Evolutionary conservation across 2,888 invertebrate species (phyloP).

Genomic region (Nomada lathburiana): DNA sequence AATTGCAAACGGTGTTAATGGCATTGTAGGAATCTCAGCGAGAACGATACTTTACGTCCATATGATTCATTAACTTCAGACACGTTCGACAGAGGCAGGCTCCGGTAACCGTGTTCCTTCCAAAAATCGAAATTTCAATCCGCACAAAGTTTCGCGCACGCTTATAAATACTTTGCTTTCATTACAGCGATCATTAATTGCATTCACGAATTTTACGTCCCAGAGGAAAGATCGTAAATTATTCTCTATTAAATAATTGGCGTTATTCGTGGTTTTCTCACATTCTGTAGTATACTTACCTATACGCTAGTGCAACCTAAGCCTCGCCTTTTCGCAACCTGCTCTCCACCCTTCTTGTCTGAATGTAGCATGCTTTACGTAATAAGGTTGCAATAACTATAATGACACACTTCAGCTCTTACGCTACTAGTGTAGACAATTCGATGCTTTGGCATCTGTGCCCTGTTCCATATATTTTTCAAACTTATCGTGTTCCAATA

Average conservation of each 20-base stretch:
- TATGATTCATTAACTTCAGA: slow-evolving; percentile 51
- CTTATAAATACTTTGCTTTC: not conserved
- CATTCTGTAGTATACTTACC: too few species aligned
- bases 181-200: slow-evolving; percentile 3
- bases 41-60: slow-evolving; percentile 54
- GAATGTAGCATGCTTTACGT: too few species aligned
- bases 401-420: too few species aligned
- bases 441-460: too few species aligned
- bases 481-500: too few species aligned
- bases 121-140: not conserved
- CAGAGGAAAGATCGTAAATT: slow-evolving; percentile 24
- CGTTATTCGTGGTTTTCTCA: too few species aligned
- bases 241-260: not conserved
- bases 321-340: too few species aligned
- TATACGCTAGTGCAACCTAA: too few species aligned
- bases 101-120: not conserved
- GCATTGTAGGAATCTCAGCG: slow-evolving; percentile 56
- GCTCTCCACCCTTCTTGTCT: too few species aligned
- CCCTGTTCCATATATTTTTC: too few species aligned
- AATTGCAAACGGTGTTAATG: slow-evolving; percentile 65
- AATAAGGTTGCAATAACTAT: too few species aligned
- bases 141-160: not conserved
- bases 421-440: too few species aligned
- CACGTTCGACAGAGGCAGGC: slow-evolving; percentile 2
- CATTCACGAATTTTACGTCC: slow-evolving; percentile 7